Percentiles rank a stretch among this genome's conserved stretches.
Conservation (phyloP, 2,113 vertebrate species). For the Bos javanicus region DNA sequence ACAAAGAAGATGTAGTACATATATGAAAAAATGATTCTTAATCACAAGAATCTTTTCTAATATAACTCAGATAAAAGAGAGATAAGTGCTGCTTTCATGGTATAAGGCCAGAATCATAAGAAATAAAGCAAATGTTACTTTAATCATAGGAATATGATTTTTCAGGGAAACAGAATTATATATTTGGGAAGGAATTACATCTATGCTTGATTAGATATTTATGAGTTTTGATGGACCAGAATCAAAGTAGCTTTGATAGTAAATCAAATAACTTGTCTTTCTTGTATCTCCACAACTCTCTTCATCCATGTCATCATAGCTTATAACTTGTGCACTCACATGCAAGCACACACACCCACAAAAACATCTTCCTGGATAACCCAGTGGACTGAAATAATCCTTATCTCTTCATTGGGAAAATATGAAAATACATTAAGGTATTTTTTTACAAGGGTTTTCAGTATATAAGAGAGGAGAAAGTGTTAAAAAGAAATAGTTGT, state of each 20-base stretch:
- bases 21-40: neutral
- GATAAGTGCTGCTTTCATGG: neutral
- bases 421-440: neutral
- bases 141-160: neutral
- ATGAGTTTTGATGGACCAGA: neutral
- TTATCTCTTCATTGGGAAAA: neutral
- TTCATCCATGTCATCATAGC: neutral
- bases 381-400: neutral
- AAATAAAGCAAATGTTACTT: neutral
- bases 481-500: neutral
- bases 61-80: neutral
- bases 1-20: neutral
- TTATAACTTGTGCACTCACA: neutral
- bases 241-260: neutral
- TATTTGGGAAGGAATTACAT: neutral
- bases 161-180: neutral
- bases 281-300: neutral
- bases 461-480: neutral
- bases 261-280: neutral
- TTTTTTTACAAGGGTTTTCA: neutral
- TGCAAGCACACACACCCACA: fast-evolving
- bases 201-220: neutral
- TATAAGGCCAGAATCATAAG: neutral
- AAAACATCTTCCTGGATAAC: neutral
- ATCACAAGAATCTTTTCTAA: neutral